These are phyloP conservation scores for Helicoverpa zea DNA, from an alignment of 1,140 invertebrate species.

Conservation along the genomic window DNA sequence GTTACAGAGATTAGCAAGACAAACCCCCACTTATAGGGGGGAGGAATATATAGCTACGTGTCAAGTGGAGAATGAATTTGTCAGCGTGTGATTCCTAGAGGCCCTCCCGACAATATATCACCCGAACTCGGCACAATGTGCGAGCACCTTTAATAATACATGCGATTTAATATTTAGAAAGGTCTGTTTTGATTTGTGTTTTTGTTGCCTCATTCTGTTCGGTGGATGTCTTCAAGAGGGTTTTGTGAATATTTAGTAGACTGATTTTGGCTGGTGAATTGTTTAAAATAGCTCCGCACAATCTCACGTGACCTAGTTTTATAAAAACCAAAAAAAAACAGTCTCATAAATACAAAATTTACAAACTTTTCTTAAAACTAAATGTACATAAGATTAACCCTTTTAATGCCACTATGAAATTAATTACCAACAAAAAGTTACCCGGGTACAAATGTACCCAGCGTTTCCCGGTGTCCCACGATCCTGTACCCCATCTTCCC, in stretches of 20 bases:
- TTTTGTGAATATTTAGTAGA: neutral
- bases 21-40: conserved; percentile 46
- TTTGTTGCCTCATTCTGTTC: neutral
- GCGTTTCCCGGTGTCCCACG: neutral
- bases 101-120: conserved; percentile 70
- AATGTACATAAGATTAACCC: neutral
- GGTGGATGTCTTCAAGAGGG: neutral
- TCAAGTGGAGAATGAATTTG: conserved; percentile 80
- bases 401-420: neutral
- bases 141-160: conserved; percentile 34
- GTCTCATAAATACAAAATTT: neutral
- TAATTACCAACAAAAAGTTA: neutral
- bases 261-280: neutral
- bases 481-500: conserved; percentile 50
- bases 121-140: conserved; percentile 37
- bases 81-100: conserved; percentile 72
- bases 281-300: neutral
- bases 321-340: neutral
- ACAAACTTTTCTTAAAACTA: neutral
- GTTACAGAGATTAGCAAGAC: conserved; percentile 55
- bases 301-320: neutral
- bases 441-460: neutral
- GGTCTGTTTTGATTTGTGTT: conserved; percentile 39
- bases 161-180: conserved; percentile 28
- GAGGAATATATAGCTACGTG: conserved; percentile 60